Percentiles rank a stretch among this genome's conserved stretches.
Evolutionary conservation across 2,888 invertebrate species (phyloP).

Genomic region (Lepas anatifera): DNA sequence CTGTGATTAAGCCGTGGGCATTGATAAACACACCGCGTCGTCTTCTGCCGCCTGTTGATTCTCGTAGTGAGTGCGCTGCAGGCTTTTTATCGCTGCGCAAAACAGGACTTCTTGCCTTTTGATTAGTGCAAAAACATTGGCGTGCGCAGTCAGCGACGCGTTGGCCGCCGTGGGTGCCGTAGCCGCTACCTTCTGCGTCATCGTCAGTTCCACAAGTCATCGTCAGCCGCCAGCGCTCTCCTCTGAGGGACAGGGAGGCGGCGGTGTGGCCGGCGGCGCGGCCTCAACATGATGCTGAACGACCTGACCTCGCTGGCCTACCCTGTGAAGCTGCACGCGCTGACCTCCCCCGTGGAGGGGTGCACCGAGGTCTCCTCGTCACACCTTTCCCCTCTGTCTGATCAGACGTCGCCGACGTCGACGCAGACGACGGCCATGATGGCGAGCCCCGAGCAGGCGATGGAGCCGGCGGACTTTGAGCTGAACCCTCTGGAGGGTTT

Average conservation of each 20-base stretch:
- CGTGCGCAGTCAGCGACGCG: not conserved
- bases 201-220: not conserved
- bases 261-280: not conserved
- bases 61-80: conserved; percentile 4
- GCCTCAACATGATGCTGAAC: not conserved
- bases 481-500: not conserved
- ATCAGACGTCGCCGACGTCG: not conserved
- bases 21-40: not conserved
- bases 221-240: not conserved
- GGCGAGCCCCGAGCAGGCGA: not conserved
- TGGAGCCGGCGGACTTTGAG: not conserved
- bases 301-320: not conserved
- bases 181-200: not conserved
- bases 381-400: not conserved
- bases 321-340: not conserved
- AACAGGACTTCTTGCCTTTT: not conserved
- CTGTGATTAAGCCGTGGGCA: not conserved
- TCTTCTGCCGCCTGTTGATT: not conserved
- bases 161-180: no score
- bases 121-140: not conserved
- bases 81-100: not conserved
- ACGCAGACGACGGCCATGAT: not conserved
- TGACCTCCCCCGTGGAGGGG: not conserved
- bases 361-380: not conserved
- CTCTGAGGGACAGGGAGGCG: no score